Evolutionary conservation across 2,797 vertebrate species (phyloP), one percentile per base, ranked within the genome.

Genomic region (Philypnodon macrostomus): DNA sequence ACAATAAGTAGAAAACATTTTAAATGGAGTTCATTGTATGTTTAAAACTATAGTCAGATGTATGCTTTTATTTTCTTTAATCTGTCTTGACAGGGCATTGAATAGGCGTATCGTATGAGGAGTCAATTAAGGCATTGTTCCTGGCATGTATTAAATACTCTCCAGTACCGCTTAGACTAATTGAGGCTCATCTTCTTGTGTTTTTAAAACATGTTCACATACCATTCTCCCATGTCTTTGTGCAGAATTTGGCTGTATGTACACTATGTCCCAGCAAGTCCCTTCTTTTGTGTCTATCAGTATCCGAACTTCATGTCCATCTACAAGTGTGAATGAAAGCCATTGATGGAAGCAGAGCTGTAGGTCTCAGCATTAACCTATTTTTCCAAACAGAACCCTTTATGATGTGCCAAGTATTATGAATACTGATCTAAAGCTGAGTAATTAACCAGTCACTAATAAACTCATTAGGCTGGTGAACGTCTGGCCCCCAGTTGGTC

Each of bases 221-320:
- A 35, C 52, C 61, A 63, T 49, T 1, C 26, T 54, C 9, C 37
- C 34, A 9, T 36, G 41, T 62, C 57, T 75, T 77, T 68, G 62
- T 72, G 41, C 36, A 27, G 26, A 14, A 11, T 32, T 59, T n/a
- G 7, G 12, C 15, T 58, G 2, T 41, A 38, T 41, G 65, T 16
- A 74, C 71, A 71, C 31, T 1, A 23, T 69, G 69, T 79, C 27
- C 78, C 30, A 55, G 48, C 44, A 11, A 1, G 24, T 32, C 12
- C 13, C 31, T 24, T 39, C 44, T 46, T 69, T 63, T 63, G 54
- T 72, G 23, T 33, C 26, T 13, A 21, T 7, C 18, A 9, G 13
- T 5, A 2, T 58, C n/a, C 48, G 60, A 63, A 68, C 54, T 50
- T 27, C n/a, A 11, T 48, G 58, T 69, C 19, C 61, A 39, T 42